Evolutionary conservation across 2,113 vertebrate genomes (phyloP).

Genomic region (Ciconia maguari): DNA sequence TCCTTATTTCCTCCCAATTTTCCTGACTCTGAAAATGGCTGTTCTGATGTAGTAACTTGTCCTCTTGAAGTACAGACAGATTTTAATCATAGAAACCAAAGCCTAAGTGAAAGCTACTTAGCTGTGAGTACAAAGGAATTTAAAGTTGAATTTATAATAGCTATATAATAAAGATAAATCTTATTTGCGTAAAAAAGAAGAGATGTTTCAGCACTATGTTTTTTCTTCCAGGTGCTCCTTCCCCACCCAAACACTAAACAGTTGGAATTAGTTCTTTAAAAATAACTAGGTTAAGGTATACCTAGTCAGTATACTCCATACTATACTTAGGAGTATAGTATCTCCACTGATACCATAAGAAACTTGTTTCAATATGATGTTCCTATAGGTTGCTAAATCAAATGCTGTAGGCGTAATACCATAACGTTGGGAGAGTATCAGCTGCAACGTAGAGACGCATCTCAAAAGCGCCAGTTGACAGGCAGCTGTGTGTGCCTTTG

Average conservation of each 20-base stretch:
- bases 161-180: not conserved
- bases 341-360: not conserved
- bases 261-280: not conserved
- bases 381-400: not conserved
- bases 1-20: not conserved
- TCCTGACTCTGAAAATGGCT: not conserved
- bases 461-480: not conserved
- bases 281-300: not conserved
- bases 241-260: not conserved
- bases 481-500: accelerated
- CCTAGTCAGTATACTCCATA: not conserved
- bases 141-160: not conserved
- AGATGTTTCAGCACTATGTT: not conserved
- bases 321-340: not conserved
- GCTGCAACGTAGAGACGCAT: not conserved
- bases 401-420: not conserved
- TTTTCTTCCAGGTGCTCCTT: not conserved
- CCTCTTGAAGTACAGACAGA: not conserved
- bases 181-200: not conserved
- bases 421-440: no score
- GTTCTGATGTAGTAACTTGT: not conserved
- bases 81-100: not conserved
- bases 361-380: not conserved
- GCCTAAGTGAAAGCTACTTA: not conserved
- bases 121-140: not conserved